A percentile compares a stretch with the other conserved stretches of the same genome.
phyloP scores from a whole-genome alignment of 1,140 invertebrate species.

The Aphaenogaster floridana region DNA sequence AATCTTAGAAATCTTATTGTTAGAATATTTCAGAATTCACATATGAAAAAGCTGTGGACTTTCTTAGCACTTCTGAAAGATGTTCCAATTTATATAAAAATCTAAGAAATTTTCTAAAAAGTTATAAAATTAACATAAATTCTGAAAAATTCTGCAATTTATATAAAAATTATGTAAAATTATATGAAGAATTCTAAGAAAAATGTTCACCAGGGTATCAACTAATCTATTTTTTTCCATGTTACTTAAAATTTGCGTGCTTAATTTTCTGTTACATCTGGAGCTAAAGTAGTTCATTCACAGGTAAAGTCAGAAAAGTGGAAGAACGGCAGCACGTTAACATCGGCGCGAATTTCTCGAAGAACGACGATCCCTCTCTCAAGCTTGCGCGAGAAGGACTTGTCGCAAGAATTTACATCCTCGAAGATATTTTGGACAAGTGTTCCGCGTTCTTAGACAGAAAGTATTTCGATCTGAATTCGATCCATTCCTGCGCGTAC shows the following conservation, averaged over 20 bases:
- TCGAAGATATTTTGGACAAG: conserved; percentile 72
- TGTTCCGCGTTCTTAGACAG: conserved; percentile 30
- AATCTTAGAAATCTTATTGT: no score
- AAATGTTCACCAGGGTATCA: no score
- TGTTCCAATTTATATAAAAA: no score
- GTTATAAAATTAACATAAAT: no score
- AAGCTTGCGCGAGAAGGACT: conserved; percentile 65
- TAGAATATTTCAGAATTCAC: no score
- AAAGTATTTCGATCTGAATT: conserved; percentile 56
- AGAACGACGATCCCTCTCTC: background rate
- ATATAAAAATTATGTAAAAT: no score
- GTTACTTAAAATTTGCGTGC: background rate
- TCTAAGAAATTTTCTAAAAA: no score
- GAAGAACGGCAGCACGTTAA: conserved; percentile 65
- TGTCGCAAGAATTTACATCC: conserved; percentile 75
- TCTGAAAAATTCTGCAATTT: no score
- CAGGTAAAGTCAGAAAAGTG: conserved; percentile 72
- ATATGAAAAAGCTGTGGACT: no score
- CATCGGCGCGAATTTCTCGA: conserved; percentile 65
- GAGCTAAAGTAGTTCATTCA: background rate
- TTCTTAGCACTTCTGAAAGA: no score
- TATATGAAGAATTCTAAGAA: no score
- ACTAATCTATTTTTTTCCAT: no score
- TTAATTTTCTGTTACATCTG: background rate
- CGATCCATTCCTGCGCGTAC: conserved; percentile 72